Conservation (phyloP, 2,797 vertebrate genomes). For the Danio kyathit region DNA sequence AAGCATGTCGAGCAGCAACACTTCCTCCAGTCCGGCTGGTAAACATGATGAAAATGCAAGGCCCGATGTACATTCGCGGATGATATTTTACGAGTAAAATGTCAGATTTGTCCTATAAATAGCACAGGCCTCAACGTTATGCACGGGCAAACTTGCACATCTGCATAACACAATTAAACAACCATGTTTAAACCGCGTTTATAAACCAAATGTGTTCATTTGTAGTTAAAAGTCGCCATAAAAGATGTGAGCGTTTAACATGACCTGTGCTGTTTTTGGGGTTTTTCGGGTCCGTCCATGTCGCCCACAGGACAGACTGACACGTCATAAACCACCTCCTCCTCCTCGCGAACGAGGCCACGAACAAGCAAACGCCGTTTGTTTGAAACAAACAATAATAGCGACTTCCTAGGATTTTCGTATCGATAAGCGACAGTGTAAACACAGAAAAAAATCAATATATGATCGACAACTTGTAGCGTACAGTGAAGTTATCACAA, state of each 20-base stretch:
- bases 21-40: slow-evolving; percentile 26
- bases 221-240: too few relatives aligned
- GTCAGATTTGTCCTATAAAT: not conserved
- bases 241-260: not conserved
- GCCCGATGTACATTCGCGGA: not conserved
- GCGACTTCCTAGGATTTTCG: not conserved
- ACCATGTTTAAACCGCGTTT: too few relatives aligned
- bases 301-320: slow-evolving; percentile 45
- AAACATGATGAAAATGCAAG: not conserved
- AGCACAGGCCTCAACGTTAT: slow-evolving; percentile 1
- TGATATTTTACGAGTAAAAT: not conserved
- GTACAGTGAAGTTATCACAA: slow-evolving; percentile 35
- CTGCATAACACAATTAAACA: not conserved
- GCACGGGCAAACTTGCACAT: not conserved
- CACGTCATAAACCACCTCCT: slow-evolving; percentile 48
- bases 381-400: slow-evolving; percentile 2
- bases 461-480: slow-evolving; percentile 33
- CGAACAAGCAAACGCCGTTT: not conserved
- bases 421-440: not conserved
- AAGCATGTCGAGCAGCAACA: slow-evolving; percentile 14
- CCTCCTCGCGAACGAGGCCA: slow-evolving; percentile 41
- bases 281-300: slow-evolving; percentile 26
- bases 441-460: not conserved
- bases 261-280: slow-evolving; percentile 8
- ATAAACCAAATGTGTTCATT: not conserved